Evolutionary conservation across 1,140 invertebrate genomes (phyloP).

Genomic region (Sarcophaga peregrina): DNA sequence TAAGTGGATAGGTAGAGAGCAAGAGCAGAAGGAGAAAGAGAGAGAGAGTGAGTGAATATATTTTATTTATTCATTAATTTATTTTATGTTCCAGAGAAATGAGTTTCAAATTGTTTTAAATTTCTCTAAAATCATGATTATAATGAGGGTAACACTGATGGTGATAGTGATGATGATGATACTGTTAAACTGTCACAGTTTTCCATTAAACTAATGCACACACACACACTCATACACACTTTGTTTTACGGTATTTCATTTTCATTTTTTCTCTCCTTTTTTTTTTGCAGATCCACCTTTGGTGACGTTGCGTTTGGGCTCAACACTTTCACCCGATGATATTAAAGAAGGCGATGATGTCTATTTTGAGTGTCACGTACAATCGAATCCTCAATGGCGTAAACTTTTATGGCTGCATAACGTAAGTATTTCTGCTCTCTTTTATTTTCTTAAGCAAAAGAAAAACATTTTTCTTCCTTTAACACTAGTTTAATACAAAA

Average conservation of each 20-base stretch:
- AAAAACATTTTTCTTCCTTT: too few species aligned
- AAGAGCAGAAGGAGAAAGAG: too few species aligned
- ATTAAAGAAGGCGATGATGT: slow-evolving; percentile 94
- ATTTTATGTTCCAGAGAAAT: too few species aligned
- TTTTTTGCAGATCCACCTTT: slow-evolving; percentile 82
- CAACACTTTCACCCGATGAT: slow-evolving; percentile 84
- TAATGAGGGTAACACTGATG: slow-evolving; percentile 10
- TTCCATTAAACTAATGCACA: background rate
- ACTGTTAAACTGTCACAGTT: background rate
- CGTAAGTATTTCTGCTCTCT: slow-evolving; percentile 72
- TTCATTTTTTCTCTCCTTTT: background rate
- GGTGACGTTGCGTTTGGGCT: slow-evolving; percentile 83
- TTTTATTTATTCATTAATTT: too few species aligned
- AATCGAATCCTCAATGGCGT: slow-evolving; percentile 85
- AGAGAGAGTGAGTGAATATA: too few species aligned
- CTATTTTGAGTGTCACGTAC: slow-evolving; percentile 92
- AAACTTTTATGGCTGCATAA: slow-evolving; percentile 89
- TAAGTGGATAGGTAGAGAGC: too few species aligned
- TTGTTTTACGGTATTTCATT: too few species aligned
- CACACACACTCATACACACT: too few species aligned
- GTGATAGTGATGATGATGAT: background rate
- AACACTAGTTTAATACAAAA: too few species aligned
- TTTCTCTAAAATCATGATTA: too few species aligned
- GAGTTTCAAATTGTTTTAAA: slow-evolving; percentile 18
- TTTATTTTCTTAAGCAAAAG: too few species aligned